Conservation (phyloP, 2,113 vertebrate species). For the Oriolus oriolus region DNA sequence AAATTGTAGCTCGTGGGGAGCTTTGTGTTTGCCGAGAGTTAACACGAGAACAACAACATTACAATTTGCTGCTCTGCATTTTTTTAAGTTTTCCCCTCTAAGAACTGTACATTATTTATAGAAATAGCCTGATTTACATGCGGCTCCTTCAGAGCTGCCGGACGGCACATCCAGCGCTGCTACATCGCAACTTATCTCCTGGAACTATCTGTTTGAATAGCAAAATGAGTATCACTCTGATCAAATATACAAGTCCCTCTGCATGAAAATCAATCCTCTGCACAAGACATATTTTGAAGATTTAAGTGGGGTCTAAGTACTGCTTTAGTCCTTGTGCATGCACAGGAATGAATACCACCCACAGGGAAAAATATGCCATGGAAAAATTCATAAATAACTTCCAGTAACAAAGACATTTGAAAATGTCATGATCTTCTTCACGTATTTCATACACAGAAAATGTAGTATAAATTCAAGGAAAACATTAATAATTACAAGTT, state of each 20-base stretch:
- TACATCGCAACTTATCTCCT: not conserved
- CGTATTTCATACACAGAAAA: slow-evolving; percentile 42
- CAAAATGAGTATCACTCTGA: not conserved
- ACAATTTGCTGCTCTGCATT: not conserved
- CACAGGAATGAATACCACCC: slow-evolving; percentile 30
- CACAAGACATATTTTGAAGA: slow-evolving; percentile 25
- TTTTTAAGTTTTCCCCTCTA: not conserved
- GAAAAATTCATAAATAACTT: slow-evolving; percentile 39
- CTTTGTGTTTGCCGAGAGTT: not conserved
- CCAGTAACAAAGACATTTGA: slow-evolving; percentile 44
- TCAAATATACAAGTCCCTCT: not conserved
- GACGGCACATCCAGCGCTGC: not conserved
- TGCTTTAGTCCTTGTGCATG: not conserved
- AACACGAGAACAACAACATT: not conserved
- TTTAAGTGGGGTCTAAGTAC: slow-evolving; percentile 35
- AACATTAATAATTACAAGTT: slow-evolving; percentile 52
- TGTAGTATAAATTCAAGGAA: slow-evolving; percentile 33
- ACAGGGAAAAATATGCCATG: slow-evolving; percentile 31
- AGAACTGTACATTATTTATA: not conserved
- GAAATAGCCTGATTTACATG: not conserved
- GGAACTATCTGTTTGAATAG: not conserved
- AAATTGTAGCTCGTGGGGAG: not conserved
- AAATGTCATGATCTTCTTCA: slow-evolving; percentile 51
- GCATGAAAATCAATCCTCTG: slow-evolving; percentile 27
- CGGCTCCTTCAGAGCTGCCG: not conserved